phyloP scores from a whole-genome alignment of 92 coral and sea anemone species.

The Epizoanthus ramosus region DNA sequence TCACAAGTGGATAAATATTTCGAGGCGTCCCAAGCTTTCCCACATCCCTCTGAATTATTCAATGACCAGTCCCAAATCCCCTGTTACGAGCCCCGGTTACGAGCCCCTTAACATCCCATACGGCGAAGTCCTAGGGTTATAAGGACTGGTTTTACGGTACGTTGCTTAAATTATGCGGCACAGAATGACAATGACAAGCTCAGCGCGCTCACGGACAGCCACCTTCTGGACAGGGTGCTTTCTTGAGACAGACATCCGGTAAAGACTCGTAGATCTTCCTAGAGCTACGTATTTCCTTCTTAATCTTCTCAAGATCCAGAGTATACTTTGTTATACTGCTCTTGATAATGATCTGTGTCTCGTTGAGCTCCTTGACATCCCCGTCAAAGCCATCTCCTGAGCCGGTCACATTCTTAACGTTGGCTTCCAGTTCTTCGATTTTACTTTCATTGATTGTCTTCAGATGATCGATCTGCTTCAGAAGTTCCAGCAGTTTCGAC shows the following conservation, averaged over 20 bases:
- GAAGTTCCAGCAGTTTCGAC: constrained; percentile 58
- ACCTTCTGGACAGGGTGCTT: constrained; percentile 1
- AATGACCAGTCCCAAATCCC: too few relatives aligned
- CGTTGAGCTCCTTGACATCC: constrained; percentile 44
- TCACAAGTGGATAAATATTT: too few relatives aligned
- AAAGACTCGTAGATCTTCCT: constrained; percentile 37
- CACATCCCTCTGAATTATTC: too few relatives aligned
- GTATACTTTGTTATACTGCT: constrained; percentile 62
- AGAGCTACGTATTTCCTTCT: constrained; percentile 50
- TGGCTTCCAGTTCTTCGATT: constrained; percentile 52
- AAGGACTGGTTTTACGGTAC: too few relatives aligned
- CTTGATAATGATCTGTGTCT: constrained; percentile 48
- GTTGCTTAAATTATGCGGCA: too few relatives aligned
- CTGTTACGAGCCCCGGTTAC: too few relatives aligned
- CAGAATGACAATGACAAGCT: too few relatives aligned
- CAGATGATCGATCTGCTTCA: constrained; percentile 68
- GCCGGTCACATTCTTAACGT: constrained; percentile 49
- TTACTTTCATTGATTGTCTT: constrained; percentile 53
- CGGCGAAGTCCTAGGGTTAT: too few relatives aligned
- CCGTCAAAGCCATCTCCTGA: constrained; percentile 33
- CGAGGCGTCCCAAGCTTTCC: too few relatives aligned
- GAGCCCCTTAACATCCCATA: too few relatives aligned
- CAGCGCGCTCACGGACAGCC: too few relatives aligned
- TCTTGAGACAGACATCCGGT: constrained; percentile 64
- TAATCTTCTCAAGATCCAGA: constrained; percentile 62